Conservation (phyloP, 92 coral and sea anemone species). For the Phenganax subtilis region DNA sequence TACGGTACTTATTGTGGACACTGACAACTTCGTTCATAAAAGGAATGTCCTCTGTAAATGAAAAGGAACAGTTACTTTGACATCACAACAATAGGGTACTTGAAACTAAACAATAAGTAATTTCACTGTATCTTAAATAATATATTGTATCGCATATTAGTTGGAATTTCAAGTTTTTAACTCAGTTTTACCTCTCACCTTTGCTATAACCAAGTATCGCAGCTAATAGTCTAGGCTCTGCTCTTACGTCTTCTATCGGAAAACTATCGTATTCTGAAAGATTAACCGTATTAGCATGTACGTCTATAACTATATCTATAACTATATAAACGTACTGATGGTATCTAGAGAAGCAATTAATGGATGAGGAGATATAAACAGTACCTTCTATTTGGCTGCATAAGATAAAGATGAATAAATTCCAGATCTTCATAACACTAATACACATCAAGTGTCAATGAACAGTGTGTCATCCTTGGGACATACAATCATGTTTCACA, state of each 20-base stretch:
- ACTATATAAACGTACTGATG: no score
- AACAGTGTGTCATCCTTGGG: neutral
- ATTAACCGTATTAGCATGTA: neutral
- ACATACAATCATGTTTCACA: neutral
- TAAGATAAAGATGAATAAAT: neutral
- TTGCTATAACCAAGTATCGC: conserved; percentile 8
- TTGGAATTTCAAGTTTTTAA: neutral
- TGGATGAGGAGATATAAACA: no score
- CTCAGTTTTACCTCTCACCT: neutral
- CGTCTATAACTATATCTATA: neutral
- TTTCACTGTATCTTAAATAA: no score
- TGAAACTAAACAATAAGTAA: no score
- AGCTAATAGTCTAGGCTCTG: neutral
- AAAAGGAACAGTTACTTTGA: neutral
- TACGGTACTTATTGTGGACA: conserved; percentile 72
- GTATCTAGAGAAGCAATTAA: no score
- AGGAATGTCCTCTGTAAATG: conserved; percentile 36
- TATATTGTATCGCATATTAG: no score
- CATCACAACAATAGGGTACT: neutral
- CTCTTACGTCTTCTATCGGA: conserved; percentile 3
- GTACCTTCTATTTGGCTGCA: neutral
- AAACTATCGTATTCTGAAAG: neutral
- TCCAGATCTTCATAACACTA: neutral
- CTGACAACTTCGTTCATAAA: conserved; percentile 65
- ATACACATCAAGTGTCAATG: neutral